Evolutionary conservation across 92 coral and sea anemone species (phyloP), one percentile per base, ranked within the genome.

Genomic region (Zoanthus solanderi): DNA sequence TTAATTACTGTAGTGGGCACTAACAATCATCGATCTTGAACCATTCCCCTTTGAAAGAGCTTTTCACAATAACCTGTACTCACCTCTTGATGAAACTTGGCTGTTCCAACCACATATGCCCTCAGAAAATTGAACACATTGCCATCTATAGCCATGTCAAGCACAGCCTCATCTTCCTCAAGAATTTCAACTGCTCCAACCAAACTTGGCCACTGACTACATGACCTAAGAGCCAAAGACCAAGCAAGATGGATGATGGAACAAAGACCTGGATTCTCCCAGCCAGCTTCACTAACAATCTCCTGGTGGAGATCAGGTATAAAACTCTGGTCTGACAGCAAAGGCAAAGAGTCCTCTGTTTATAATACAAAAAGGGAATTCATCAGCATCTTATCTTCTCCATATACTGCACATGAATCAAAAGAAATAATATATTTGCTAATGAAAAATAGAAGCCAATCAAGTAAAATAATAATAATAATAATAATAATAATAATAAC

Each of bases 31-130:
- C 42, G 4, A 2, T 37, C 42, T 37, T 37, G 23, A 23, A 37
- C 42, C 42, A 37, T 37, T 37, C 42, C 42, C 4, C 4, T 37
- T 37, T 37, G 42, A 2, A 2, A 37, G 42, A 37, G 42, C 42
- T 37, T 37, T 37, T 37, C 42, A 37, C 42, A 37, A 37, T 37
- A 37, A 37, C 42, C 42, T 37, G 2, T 4, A 3, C 84, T 14
- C 79, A 96, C 99, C 98, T 96, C 99, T 78, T 95, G 96, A 75
- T 96, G 91, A 85, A 96, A 96, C 78, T 89, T 92, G 28, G 90
- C 72, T 58, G 96, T 92, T 65, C 92, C 93, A 28, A 96, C 57
- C 23, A 96, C 92, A 86, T 88, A 90, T 18, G 85, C 87, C 71
- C 94, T 86, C 30, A 93, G 89, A 56, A 95, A 96, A 4, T 87